Evolutionary conservation across 2,113 vertebrate genomes (phyloP), one percentile per base, ranked within the genome.

Genomic region (Zingel zingel): DNA sequence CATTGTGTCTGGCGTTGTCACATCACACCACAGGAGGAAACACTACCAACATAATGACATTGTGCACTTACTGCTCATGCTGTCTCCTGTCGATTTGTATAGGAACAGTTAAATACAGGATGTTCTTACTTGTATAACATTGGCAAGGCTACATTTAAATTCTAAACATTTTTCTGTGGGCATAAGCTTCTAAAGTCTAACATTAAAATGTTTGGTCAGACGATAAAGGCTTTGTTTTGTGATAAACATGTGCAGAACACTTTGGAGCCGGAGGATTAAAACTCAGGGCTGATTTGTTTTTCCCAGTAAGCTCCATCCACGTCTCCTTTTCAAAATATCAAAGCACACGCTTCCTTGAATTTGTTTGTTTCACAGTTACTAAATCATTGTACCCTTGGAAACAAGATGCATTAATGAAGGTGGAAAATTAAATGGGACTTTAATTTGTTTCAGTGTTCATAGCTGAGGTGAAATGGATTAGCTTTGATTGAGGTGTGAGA

Each of bases 401-500:
- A 94, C 92, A 43, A 82, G 85, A 93, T 90, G 89, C 92, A 89
- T 94, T 95, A 94, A 93, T 93, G 94, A 94, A 93, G 90, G 92
- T 86, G 81, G 90, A 88, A 92, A 95, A 95, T 93, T 84, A 95
- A 95, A 95, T 86, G 91, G 88, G 83, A 77, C 89, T 91, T 93
- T 94, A 94, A 94, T 95, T 94, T 94, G 94, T 91, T 88, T 86
- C 92, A 85, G 83, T 88, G 87, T 92, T 93, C 84, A 73, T 82
- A 74, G 88, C 87, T 74, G 89, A 92, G 89, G 90, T 93, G 92
- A 91, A 94, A 94, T 93, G 91, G 92, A 92, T 95, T 95, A 88
- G 88, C 86, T 93, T 89, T 95, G 93, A 95, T 95, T 94, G 95
- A 95, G 92, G 92, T 92, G 88, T 80, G 87, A 89, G 91, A 93